Conservation (phyloP, 2,888 invertebrate species). For the Boloria euphrosyne region DNA sequence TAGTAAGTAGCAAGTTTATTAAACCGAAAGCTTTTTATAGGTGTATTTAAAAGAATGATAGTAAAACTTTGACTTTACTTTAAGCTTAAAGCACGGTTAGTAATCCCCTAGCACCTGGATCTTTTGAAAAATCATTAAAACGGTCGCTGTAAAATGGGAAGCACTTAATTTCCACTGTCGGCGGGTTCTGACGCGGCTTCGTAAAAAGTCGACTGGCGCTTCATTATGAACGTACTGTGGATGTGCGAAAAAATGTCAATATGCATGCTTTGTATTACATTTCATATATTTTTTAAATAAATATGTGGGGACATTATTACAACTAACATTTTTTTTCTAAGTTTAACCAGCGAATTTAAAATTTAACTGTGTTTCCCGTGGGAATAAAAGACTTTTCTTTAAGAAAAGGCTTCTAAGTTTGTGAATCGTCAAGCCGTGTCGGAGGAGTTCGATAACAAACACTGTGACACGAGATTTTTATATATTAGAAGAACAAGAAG, state of each 20-base stretch:
- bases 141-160: constrained; percentile 34
- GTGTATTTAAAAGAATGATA: neutral
- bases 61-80: constrained; percentile 2
- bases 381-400: too few relatives aligned
- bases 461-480: too few relatives aligned
- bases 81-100: neutral
- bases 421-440: too few relatives aligned
- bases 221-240: constrained; percentile 32
- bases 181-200: constrained; percentile 42
- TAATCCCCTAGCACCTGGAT: constrained; percentile 30
- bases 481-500: too few relatives aligned
- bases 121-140: constrained; percentile 40
- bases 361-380: too few relatives aligned
- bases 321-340: too few relatives aligned
- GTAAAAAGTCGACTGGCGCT: constrained; percentile 44
- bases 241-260: constrained; percentile 18
- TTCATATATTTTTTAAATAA: neutral
- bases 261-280: neutral
- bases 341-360: too few relatives aligned
- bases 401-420: too few relatives aligned
- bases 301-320: too few relatives aligned
- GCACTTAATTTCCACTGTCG: constrained; percentile 42
- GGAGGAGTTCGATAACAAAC: too few relatives aligned
- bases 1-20: too few relatives aligned
- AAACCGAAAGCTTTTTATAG: neutral